Base-by-base conservation (phyloP, 2,888 invertebrate species). In the Aelia acuminata region DNA sequence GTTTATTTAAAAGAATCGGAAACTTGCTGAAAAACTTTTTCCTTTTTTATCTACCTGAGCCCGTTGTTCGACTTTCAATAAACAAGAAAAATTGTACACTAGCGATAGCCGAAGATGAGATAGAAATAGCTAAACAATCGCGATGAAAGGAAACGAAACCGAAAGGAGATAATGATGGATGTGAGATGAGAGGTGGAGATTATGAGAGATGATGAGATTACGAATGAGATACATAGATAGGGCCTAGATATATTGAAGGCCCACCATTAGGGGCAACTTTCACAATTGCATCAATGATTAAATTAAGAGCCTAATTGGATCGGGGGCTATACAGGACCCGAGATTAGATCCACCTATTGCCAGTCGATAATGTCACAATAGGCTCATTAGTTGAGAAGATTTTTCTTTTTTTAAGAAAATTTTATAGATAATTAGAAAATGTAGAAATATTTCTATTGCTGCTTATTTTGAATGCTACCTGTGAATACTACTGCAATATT, bases 131-230 rank as follows among this genome's bases (percentile, higher is more conserved):
- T 35, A 18, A 70, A 70, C 63, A 70, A 70, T 70, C 35, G 63
- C 63, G 31, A 70, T 35, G 63, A 70, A 70, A 70, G 63, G 63
- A 80, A 80, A 80, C 43, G 80, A 80, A 80, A 80, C 22, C 80
- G 43, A 80, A 80, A 80, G 43, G 80, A 22, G 80, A 43, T 80
- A 43, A 43, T 80, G 43, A 43, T 43, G n/a, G 43, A 80, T n/a
- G 43, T 47, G 11, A 47, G 80, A 80, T 43, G 80, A 80, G 43
- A 80, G 80, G n/a, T n/a, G 43, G 31, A 70, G 63, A 70, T 70
- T 43, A 43, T 80, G n/a, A 22, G 22, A 80, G 39, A 80, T 80
- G 43, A 43, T 80, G 80, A 80, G 80, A 70, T 70, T 70, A 70
- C 20, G 63, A 70, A 70, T 70, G 63, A 31, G 63, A 70, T 70